A percentile compares a stretch with the other conserved stretches of the same genome.
These are phyloP conservation scores for Marisa cornuarietis DNA, from an alignment of 1,140 invertebrate genomes.

Conservation along the genomic window DNA sequence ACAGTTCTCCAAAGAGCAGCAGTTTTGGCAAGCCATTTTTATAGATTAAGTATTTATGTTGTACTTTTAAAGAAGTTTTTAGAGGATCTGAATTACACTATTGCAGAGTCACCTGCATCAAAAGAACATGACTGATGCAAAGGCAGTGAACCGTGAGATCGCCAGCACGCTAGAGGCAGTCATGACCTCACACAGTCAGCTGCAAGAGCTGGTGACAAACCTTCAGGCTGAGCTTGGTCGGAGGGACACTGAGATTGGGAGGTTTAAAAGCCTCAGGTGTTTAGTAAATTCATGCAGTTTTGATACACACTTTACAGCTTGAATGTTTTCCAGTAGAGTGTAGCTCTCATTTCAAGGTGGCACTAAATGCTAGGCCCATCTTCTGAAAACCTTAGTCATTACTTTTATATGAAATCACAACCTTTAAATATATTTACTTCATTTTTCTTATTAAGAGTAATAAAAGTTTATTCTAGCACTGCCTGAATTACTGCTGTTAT, in stretches of 20 bases:
- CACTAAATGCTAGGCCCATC: no score
- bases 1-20: not conserved
- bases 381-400: no score
- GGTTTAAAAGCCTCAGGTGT: slow-evolving; percentile 53
- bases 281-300: not conserved
- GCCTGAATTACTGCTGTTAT: no score
- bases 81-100: not conserved
- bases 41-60: not conserved
- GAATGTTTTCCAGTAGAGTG: no score
- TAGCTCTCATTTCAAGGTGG: no score
- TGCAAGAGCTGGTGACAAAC: slow-evolving; percentile 56
- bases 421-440: no score
- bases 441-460: no score
- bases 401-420: no score
- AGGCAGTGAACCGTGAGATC: slow-evolving; percentile 59
- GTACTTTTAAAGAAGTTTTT: not conserved
- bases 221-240: slow-evolving; percentile 61
- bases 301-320: no score
- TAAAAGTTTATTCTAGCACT: no score
- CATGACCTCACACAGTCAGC: slow-evolving; percentile 60
- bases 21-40: not conserved
- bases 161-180: slow-evolving; percentile 58
- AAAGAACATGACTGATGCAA: slow-evolving; percentile 56
- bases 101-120: slow-evolving; percentile 42
- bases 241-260: slow-evolving; percentile 53